Evolutionary conservation across 2,113 vertebrate species (phyloP), one percentile per base, ranked within the genome.

Genomic region (Cinclus cinclus): DNA sequence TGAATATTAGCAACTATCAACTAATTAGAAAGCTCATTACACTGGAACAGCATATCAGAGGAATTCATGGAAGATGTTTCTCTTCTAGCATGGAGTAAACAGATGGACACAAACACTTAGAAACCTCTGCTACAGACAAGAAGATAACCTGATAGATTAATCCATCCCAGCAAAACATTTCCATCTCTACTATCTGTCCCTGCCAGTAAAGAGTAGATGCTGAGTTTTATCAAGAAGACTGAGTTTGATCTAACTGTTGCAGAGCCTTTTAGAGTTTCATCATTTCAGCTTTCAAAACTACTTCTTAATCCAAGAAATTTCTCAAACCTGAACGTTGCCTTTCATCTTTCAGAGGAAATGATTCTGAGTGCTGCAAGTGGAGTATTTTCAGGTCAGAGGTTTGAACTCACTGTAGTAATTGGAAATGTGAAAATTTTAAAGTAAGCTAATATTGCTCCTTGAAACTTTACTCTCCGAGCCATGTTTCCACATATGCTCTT

Each of bases 21-120:
- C 56, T 83, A 92, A 71, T 70, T 67, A 44, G 71, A 89, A 92
- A 73, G 55, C 35, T 96, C 44, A 75, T 86, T 87, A 81, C 42
- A 63, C 22, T 71, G 46, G 41, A 83, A 91, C 37, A 89, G 47
- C 44, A 56, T 30, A 28, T 76, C 71, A 77, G 78, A 67, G 39
- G 82, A 91, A 81, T 23, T 90, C 46, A 67, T 0, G 5, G 25
- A 85, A 70, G 35, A 64, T 59, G 41, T 59, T 85, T 59, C 35
- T 70, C 56, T 77, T 52, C 30, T 21, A 76, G 39, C 22, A 67
- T 47, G 92, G 55, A 77, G 46, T 37, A 60, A n/a, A 53, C 0
- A 2, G 37, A 59, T n/a, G 47, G 41, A 88, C 49, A 52, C 75
- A 93, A 78, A 14, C 31, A 71, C 35, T 67, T 41, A 16, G 33